Base-by-base conservation (phyloP, 1,140 invertebrate genomes). In the Reticulitermes speratus region DNA sequence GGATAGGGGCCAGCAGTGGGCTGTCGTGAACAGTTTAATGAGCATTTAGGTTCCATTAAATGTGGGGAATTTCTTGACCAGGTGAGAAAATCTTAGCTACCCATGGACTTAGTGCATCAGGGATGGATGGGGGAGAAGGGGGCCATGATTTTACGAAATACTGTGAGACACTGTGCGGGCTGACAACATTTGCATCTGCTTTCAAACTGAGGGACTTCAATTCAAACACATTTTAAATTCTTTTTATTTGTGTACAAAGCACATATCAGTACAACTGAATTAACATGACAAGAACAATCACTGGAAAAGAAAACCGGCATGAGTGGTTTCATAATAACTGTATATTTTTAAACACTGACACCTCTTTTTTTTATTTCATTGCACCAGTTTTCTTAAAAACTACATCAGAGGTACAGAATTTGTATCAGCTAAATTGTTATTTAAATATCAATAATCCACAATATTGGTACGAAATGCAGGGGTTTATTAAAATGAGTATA, bases 241-340 rank as follows among this genome's bases (percentile, higher is more conserved):
- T 44, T 84, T 84, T 84, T 84, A 84, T 84, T 84, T 52, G 48
- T 84, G 83, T 84, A 84, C 83, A 84, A 84, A 84, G 83, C 83
- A 84, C 83, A 84, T 84, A 84, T 84, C 48, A 75, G n/a, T 75
- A 75, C 65, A 75, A 30, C 65, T 75, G 7, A 75, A 75, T 75
- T 0, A 11, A 30, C n/a, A 75, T 75, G 65, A 8, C 65, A 75
- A 75, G 65, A 25, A 75, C n/a, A 75, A 75, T 75, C 59, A 65
- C 59, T 65, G 59, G 16, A 7, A 65, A 23, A 65, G 19, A 65
- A 23, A 7, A 65, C 6, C 25, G 30, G 65, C 52, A 21, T 55
- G n/a, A 75, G 14, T 59, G 55, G 2, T 19, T 75, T 75, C n/a
- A 75, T 75, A 19, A 30, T 75, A 8, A 75, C n/a, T 25, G 25